A percentile compares a stretch with the other conserved stretches of the same genome.
phyloP scores from a whole-genome alignment of 2,113 vertebrate species.

The Peromyscus californicus region DNA sequence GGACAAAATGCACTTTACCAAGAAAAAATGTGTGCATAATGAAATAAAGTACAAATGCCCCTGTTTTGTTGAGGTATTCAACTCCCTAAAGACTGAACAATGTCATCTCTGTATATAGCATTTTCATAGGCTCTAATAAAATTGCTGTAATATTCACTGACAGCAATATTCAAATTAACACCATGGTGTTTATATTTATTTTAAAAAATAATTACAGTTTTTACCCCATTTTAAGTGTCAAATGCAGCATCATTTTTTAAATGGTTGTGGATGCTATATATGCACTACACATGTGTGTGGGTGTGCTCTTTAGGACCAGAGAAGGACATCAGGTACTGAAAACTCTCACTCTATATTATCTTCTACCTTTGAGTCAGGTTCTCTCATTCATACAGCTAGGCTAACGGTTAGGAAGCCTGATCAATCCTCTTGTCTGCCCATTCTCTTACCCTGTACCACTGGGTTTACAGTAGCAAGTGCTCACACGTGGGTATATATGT shows the following conservation, averaged over 20 bases:
- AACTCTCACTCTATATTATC: not conserved
- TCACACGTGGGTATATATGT: not conserved
- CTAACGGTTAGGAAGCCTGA: not conserved
- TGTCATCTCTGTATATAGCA: not conserved
- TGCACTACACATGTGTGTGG: not conserved
- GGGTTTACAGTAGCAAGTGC: not conserved
- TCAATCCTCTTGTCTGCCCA: not conserved
- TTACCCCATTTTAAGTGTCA: not conserved
- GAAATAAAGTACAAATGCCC: not conserved
- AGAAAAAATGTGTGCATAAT: conserved; percentile 18
- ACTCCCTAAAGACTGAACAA: not conserved
- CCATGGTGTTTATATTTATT: not conserved
- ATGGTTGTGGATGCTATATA: not conserved
- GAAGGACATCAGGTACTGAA: too few species aligned
- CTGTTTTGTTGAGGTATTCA: not conserved
- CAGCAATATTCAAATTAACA: conserved; percentile 19
- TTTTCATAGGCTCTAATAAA: not conserved
- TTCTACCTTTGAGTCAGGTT: not conserved
- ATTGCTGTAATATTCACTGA: conserved; percentile 5
- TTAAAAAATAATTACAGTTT: not conserved
- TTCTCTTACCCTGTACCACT: not conserved
- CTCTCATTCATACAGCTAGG: not conserved
- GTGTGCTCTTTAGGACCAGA: not conserved
- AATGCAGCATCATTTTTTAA: not conserved
- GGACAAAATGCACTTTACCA: conserved; percentile 7